A percentile compares a stretch with the other conserved stretches of the same genome.
Evolutionary conservation across 2,888 invertebrate species (phyloP).

Genomic region (Eupithecia subumbrata): DNA sequence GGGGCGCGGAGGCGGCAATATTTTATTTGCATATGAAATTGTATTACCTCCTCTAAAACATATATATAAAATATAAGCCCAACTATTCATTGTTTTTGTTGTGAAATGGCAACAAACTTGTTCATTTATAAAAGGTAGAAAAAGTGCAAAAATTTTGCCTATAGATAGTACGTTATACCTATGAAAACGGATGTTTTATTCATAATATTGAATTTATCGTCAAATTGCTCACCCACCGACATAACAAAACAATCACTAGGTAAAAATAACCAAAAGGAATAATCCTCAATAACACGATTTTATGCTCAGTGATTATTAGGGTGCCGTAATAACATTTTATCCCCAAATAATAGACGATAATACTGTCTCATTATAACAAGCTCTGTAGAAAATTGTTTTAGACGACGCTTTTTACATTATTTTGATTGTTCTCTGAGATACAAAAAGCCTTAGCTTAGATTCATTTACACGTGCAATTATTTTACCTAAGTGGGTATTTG

Average conservation of each 20-base stretch:
- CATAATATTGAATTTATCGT: not conserved
- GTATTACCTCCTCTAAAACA: too few relatives aligned
- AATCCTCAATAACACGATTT: conserved; percentile 64
- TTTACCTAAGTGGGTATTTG: too few relatives aligned
- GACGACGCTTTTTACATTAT: not conserved
- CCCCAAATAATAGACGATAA: conserved; percentile 62
- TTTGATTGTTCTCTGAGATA: not conserved
- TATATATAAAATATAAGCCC: too few relatives aligned
- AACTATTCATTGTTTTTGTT: too few relatives aligned
- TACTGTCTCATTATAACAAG: conserved; percentile 56
- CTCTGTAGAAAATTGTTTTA: conserved; percentile 14
- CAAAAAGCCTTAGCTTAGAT: not conserved
- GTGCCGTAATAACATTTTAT: conserved; percentile 61
- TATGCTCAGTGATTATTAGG: conserved; percentile 57
- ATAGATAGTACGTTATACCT: not conserved
- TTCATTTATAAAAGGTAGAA: not conserved
- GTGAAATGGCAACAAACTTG: not conserved
- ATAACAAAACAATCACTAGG: not conserved
- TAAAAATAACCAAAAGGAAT: conserved; percentile 34
- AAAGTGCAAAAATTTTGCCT: not conserved
- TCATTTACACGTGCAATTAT: not conserved
- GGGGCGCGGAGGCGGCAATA: too few relatives aligned
- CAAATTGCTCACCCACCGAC: not conserved
- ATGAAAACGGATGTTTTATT: not conserved
- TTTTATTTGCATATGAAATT: too few relatives aligned